Base-by-base conservation (phyloP, 2,888 invertebrate species). In the Drosophila mettleri region DNA sequence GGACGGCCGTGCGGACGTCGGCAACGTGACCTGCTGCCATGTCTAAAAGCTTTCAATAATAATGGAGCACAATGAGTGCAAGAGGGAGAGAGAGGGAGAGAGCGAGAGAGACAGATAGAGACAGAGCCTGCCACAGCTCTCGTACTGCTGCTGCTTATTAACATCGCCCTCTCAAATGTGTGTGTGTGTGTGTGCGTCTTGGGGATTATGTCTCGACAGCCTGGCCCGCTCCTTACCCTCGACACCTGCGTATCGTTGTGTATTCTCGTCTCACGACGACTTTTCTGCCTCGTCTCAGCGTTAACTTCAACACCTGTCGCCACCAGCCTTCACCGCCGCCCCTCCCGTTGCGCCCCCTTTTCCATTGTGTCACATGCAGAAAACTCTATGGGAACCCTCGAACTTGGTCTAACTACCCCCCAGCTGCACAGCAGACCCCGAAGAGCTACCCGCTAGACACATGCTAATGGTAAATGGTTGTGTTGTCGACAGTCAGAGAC, bases 11-110 rank as follows among this genome's bases (percentile, higher is more conserved):
- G 34, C 54, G 53, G 60, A 22, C 24, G 43, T 18, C 18, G 59
- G 57, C 61, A 27, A 65, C 83, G 83, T 88, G 88, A 83, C 83
- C 80, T 74, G 88, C 72, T 72, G 88, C 69, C 77, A 74, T 72
- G 74, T 88, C 86, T 72, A 88, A 82, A 86, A 88, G 88, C 84
- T 88, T 83, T 83, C 88, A 88, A 83, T 88, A 86, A 83, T 86
- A 88, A 88, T 72, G 69, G 53, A 14, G 18, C 48, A 18, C 2
- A 18, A 43, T 9, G 45, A 1, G 16, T 5, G 27, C 6, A 0
- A 10, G 5, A 12, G 18, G 6, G 27, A 7, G 51, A 55, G 27
- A 10, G 33, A 54, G 36, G 20, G 45, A 46, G 49, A 51, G n/a
- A n/a, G n/a, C n/a, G n/a, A n/a, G n/a, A n/a, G n/a, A n/a, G 53